phyloP scores from a whole-genome alignment of 2,888 invertebrate species.

The Panopea generosa region DNA sequence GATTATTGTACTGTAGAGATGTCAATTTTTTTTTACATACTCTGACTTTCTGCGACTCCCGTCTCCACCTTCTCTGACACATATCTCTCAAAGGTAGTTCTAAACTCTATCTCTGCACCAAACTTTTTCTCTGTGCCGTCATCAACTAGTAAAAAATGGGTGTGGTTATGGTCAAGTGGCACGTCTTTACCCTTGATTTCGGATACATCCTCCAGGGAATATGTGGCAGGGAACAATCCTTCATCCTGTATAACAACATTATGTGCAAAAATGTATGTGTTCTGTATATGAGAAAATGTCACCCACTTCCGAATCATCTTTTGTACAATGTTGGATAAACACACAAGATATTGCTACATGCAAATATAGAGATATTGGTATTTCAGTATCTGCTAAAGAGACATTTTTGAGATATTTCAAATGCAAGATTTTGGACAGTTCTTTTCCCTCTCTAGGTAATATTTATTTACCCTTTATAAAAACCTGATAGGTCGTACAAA shows the following conservation, averaged over 20 bases:
- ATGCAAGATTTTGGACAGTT: too few species aligned
- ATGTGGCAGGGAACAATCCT: constrained; percentile 80
- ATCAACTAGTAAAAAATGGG: constrained; percentile 84
- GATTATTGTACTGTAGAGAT: too few species aligned
- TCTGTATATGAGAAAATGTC: neutral
- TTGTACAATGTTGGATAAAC: too few species aligned
- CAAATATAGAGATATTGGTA: too few species aligned
- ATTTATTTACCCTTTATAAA: too few species aligned
- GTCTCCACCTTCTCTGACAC: constrained; percentile 76
- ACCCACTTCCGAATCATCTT: neutral
- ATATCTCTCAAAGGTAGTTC: constrained; percentile 79
- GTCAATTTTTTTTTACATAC: constrained; percentile 67
- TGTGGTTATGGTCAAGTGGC: constrained; percentile 84
- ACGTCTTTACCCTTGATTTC: constrained; percentile 64
- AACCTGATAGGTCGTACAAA: too few species aligned
- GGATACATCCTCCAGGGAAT: constrained; percentile 74
- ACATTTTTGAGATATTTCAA: too few species aligned
- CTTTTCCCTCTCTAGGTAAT: too few species aligned
- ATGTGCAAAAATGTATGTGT: neutral
- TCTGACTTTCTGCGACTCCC: constrained; percentile 73
- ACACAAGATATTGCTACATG: too few species aligned
- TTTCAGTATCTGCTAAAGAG: too few species aligned
- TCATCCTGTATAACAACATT: constrained; percentile 54
- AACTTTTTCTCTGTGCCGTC: constrained; percentile 81
- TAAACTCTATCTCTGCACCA: constrained; percentile 81